Conservation (phyloP, 2,888 invertebrate genomes). For the Dilophus febrilis region DNA sequence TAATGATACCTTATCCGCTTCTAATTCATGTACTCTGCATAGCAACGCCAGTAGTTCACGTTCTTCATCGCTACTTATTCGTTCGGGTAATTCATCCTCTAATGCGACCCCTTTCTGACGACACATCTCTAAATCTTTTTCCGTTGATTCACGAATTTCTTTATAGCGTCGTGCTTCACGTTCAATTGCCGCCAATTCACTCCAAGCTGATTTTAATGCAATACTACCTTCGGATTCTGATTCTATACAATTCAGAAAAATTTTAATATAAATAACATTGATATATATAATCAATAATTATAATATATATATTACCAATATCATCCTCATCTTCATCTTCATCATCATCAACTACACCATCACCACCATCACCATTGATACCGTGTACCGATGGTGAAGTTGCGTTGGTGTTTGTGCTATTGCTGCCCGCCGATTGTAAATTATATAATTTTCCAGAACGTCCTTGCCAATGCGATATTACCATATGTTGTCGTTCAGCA, state of each 20-base stretch:
- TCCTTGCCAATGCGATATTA: conserved; percentile 76
- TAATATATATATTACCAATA: not conserved
- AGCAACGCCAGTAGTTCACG: conserved; percentile 73
- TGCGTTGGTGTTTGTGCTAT: too few relatives aligned
- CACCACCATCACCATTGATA: too few relatives aligned
- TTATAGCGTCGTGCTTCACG: conserved; percentile 71
- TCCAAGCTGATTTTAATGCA: conserved; percentile 62
- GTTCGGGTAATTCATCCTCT: conserved; percentile 75
- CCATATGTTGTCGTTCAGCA: conserved; percentile 71
- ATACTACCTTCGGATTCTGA: conserved; percentile 27
- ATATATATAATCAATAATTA: not conserved
- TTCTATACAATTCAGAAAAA: too few relatives aligned
- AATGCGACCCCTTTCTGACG: conserved; percentile 59
- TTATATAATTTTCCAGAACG: conserved; percentile 48
- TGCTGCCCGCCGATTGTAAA: too few relatives aligned
- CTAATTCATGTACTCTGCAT: conserved; percentile 82
- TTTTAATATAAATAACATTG: conserved; percentile 1
- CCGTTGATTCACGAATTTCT: conserved; percentile 54
- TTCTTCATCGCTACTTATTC: conserved; percentile 76
- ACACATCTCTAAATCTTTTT: conserved; percentile 65
- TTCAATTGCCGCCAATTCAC: conserved; percentile 66
- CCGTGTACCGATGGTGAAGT: too few relatives aligned
- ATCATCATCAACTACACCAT: too few relatives aligned
- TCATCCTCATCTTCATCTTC: conserved; percentile 4
- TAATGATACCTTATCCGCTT: conserved; percentile 84